Evolutionary conservation across 2,888 invertebrate species (phyloP).

Genomic region (Clivina fossor): DNA sequence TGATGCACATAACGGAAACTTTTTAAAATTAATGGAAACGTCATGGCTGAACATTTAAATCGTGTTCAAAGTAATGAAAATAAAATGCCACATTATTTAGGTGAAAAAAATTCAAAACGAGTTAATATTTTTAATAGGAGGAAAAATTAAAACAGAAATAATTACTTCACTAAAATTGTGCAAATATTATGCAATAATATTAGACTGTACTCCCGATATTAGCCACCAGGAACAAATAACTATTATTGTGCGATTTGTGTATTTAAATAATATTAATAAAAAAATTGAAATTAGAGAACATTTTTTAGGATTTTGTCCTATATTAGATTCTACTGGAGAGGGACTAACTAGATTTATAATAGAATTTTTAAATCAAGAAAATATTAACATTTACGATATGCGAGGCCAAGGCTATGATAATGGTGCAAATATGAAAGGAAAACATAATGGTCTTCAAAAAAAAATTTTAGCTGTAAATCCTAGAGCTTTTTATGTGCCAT

Average conservation of each 20-base stretch:
- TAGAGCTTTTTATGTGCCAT: too few species aligned
- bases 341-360: too few species aligned
- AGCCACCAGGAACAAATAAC: constrained; percentile 8
- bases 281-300: too few species aligned
- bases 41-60: neutral
- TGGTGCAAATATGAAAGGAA: too few species aligned
- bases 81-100: constrained; percentile 10
- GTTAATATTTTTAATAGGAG: constrained; percentile 1
- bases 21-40: constrained; percentile 29
- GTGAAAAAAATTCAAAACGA: constrained; percentile 9
- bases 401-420: too few species aligned
- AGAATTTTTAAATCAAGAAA: too few species aligned
- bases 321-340: too few species aligned
- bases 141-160: constrained; percentile 7
- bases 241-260: neutral
- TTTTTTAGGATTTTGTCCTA: too few species aligned
- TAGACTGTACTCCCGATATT: constrained; percentile 7
- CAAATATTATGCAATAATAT: constrained; percentile 13
- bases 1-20: constrained; percentile 25
- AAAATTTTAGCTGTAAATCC: too few species aligned
- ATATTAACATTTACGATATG: too few species aligned
- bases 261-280: constrained; percentile 2
- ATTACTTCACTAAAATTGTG: neutral
- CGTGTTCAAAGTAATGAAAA: constrained; percentile 8
- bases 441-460: too few species aligned